phyloP scores from a whole-genome alignment of 2,113 vertebrate genomes.

The Myrmophylax atrothorax region DNA sequence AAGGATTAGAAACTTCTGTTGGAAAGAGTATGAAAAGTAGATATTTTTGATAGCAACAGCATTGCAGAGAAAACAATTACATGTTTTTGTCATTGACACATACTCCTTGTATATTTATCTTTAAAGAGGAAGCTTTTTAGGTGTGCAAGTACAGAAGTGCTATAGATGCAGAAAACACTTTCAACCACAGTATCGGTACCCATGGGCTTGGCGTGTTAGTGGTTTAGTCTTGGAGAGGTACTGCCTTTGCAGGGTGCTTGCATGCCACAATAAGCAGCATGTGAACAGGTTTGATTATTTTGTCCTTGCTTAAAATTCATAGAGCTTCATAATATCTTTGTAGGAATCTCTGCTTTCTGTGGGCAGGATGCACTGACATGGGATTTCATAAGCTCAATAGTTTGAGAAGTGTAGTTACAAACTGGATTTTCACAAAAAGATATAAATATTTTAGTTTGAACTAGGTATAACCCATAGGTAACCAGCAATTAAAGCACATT shows the following conservation, averaged over 20 bases:
- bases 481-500: neutral
- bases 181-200: neutral
- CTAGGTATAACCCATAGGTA: neutral
- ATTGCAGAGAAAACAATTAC: neutral
- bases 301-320: neutral
- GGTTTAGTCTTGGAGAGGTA: neutral
- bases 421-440: neutral
- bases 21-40: neutral
- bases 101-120: neutral
- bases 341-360: neutral
- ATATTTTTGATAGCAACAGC: neutral
- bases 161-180: neutral
- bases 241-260: neutral
- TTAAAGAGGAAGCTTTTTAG: neutral
- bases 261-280: neutral
- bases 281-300: neutral
- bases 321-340: neutral
- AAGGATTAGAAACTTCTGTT: neutral
- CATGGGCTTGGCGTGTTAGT: neutral
- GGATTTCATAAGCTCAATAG: neutral
- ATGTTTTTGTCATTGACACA: neutral
- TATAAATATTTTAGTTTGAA: neutral
- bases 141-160: neutral
- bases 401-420: neutral
- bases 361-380: rapidly evolving